phyloP scores from a whole-genome alignment of 2,888 invertebrate genomes.

The Drosophila recens region DNA sequence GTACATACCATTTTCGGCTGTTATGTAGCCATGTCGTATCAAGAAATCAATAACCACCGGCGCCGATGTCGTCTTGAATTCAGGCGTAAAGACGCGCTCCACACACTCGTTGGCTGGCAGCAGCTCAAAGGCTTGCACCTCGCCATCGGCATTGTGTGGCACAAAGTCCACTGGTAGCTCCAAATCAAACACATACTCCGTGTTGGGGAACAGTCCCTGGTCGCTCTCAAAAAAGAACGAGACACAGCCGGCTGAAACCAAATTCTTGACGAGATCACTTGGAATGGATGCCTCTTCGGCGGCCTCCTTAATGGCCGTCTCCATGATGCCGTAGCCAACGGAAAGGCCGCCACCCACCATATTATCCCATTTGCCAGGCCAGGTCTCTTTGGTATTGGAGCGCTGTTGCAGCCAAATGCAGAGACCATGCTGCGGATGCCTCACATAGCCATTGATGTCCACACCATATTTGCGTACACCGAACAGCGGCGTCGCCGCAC shows the following conservation, averaged over 20 bases:
- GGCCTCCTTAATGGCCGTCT: conserved; percentile 97
- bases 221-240: conserved; percentile 95
- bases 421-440: conserved; percentile 92
- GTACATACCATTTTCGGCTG: conserved; percentile 92
- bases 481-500: conserved; percentile 96
- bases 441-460: conserved; percentile 96
- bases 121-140: conserved; percentile 96
- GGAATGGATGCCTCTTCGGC: conserved; percentile 97
- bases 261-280: conserved; percentile 89
- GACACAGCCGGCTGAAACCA: conserved; percentile 85
- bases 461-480: conserved; percentile 97
- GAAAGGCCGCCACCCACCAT: conserved; percentile 97
- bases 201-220: conserved; percentile 96
- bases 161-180: conserved; percentile 95
- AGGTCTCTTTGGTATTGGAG: conserved; percentile 96
- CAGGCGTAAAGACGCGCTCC: conserved; percentile 91
- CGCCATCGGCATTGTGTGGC: conserved; percentile 97
- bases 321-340: conserved; percentile 94
- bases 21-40: conserved; percentile 95
- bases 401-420: conserved; percentile 96
- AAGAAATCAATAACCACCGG: conserved; percentile 96
- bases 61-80: conserved; percentile 97
- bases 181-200: conserved; percentile 96
- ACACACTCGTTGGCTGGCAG: conserved; percentile 93
- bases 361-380: conserved; percentile 98